phyloP scores from a whole-genome alignment of 2,113 vertebrate genomes.

The Typhlomys cinereus region DNA sequence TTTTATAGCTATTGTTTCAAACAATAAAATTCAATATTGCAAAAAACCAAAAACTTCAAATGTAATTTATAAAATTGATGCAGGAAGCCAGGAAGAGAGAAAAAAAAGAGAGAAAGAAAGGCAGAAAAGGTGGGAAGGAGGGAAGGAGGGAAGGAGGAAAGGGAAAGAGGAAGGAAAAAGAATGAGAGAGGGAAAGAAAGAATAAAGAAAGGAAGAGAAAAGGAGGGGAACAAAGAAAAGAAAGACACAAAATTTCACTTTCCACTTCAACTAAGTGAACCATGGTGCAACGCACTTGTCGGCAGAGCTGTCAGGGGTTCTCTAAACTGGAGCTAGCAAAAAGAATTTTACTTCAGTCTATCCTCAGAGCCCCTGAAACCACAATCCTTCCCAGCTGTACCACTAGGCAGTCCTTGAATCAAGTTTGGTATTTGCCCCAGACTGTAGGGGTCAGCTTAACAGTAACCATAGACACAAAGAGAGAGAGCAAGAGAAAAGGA shows the following conservation, averaged over 20 bases:
- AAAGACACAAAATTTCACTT: neutral
- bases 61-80: neutral
- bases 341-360: neutral
- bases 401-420: conserved; percentile 56
- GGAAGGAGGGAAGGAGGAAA: neutral
- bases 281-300: neutral
- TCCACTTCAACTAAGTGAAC: neutral
- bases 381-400: conserved; percentile 56
- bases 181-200: neutral
- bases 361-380: neutral
- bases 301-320: neutral
- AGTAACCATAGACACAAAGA: conserved; percentile 41
- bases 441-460: conserved; percentile 65
- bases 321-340: neutral
- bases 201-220: too few relatives aligned
- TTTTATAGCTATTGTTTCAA: neutral
- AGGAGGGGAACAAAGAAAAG: neutral
- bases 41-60: neutral
- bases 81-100: neutral
- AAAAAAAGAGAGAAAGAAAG: neutral
- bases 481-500: neutral
- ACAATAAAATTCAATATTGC: neutral
- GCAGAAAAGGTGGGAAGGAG: too few relatives aligned
- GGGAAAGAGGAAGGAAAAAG: neutral
- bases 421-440: conserved; percentile 72